Evolutionary conservation across 2,113 vertebrate species (phyloP).

Genomic region (Lota lota): DNA sequence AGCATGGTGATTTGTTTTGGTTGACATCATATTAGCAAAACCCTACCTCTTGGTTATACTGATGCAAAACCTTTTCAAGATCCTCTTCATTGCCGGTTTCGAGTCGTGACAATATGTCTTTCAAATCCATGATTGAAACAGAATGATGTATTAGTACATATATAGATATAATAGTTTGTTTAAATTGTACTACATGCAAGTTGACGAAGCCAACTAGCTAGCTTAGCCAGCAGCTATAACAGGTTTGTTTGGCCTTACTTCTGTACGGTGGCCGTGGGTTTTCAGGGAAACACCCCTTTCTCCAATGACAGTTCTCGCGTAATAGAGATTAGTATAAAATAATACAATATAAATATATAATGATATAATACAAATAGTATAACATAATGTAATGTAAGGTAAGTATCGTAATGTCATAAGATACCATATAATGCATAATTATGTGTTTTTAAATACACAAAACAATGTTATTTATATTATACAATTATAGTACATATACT

Average conservation of each 20-base stretch:
- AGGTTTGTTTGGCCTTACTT: neutral
- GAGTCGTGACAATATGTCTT: constrained; percentile 57
- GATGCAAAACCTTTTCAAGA: constrained; percentile 50
- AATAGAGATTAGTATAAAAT: neutral
- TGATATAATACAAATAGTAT: neutral
- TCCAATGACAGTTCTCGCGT: neutral
- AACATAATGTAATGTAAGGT: no score
- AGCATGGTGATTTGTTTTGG: constrained; percentile 52
- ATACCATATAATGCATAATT: no score
- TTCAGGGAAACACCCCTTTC: neutral
- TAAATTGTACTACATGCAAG: neutral
- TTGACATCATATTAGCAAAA: constrained; percentile 19
- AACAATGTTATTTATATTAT: no score
- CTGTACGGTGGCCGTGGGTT: constrained; percentile 17
- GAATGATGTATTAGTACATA: neutral
- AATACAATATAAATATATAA: neutral
- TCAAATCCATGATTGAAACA: constrained; percentile 64
- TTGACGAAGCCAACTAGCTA: constrained; percentile 23
- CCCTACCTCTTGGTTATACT: constrained; percentile 70
- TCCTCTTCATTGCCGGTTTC: constrained; percentile 57
- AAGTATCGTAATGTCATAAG: no score
- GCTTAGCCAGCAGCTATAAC: neutral
- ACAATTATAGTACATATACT: no score
- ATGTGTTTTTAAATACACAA: no score
- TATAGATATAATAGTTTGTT: neutral